Percentiles rank a stretch among this genome's conserved stretches.
Evolutionary conservation across 2,888 invertebrate species (phyloP).

Genomic region (Orthosia incerta): DNA sequence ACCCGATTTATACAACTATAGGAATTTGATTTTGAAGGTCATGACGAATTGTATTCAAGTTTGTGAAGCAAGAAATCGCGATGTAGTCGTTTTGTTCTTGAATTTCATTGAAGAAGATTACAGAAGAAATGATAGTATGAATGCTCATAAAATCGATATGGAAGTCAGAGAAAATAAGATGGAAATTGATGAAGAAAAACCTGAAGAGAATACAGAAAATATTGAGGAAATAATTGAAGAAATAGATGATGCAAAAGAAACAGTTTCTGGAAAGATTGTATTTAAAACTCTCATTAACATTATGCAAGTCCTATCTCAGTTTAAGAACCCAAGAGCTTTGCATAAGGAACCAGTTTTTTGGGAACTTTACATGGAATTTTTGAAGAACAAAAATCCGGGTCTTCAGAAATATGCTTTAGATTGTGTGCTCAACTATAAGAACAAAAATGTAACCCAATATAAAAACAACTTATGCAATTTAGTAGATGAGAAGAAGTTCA

Average conservation of each 20-base stretch:
- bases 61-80: constrained; percentile 95
- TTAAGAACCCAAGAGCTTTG: constrained; percentile 95
- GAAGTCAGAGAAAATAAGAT: constrained; percentile 88
- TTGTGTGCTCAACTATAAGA: constrained; percentile 96
- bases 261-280: constrained; percentile 84
- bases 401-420: constrained; percentile 96
- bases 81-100: constrained; percentile 95
- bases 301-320: constrained; percentile 94
- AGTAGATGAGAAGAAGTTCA: constrained; percentile 96
- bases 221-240: constrained; percentile 82
- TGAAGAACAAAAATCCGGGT: constrained; percentile 94
- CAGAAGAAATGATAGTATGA: constrained; percentile 79
- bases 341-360: constrained; percentile 94
- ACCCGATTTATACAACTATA: constrained; percentile 94
- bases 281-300: constrained; percentile 92
- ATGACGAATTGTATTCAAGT: constrained; percentile 94
- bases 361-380: constrained; percentile 94
- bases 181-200: constrained; percentile 77
- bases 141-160: constrained; percentile 90
- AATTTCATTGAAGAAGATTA: constrained; percentile 94
- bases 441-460: constrained; percentile 94
- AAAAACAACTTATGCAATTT: constrained; percentile 95
- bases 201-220: constrained; percentile 76
- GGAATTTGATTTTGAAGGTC: constrained; percentile 95
- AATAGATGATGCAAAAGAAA: constrained; percentile 77